Evolutionary conservation across 2,113 vertebrate genomes (phyloP), one percentile per base, ranked within the genome.

Genomic region (Hemiscyllium ocellatum): DNA sequence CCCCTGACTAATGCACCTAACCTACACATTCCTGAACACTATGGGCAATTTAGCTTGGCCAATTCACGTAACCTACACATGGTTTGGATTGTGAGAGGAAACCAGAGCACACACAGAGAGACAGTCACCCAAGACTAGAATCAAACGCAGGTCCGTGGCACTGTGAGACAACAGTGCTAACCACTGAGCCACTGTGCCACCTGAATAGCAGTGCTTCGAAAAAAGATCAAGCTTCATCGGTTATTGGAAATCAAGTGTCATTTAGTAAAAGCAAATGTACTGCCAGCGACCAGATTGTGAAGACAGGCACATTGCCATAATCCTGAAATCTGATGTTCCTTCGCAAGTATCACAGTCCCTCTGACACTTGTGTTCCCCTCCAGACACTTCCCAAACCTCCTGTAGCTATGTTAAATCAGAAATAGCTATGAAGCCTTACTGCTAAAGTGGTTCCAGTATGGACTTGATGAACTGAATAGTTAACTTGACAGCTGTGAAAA

Each of bases 221-320:
- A 76, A 76, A 95, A 72, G 69, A 76, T 76, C 68, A 95, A 95
- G 72, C 94, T 72, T 95, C 26, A 50, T 72, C 72, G 72, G 8
- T 72, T 95, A 95, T 47, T 95, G 94, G 94, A 95, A 95, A 52
- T 24, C 26, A 17, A 33, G 47, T 70, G 94, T 52, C 69, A 95
- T 50, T 70, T 72, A 24, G 26, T 70, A 95, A 52, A 50, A 95
- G 33, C 66, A 24, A 76, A 50, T 33, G 66, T 17, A 13, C 19
- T 72, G 68, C 69, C 66, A 72, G 94, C 1, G 69, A 37, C 89
- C 69, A 50, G 94, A 70, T 33, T 70, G 42, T 72, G 42, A 95
- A 72, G 94, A 72, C 68, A 52, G 37, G 68, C 47, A 70, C 6
- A 47, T 95, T 95, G 50, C 29, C n/a, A 37, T 72, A 70, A 52